Evolutionary conservation across 2,113 vertebrate species (phyloP).

Genomic region (Hydropotes inermis): DNA sequence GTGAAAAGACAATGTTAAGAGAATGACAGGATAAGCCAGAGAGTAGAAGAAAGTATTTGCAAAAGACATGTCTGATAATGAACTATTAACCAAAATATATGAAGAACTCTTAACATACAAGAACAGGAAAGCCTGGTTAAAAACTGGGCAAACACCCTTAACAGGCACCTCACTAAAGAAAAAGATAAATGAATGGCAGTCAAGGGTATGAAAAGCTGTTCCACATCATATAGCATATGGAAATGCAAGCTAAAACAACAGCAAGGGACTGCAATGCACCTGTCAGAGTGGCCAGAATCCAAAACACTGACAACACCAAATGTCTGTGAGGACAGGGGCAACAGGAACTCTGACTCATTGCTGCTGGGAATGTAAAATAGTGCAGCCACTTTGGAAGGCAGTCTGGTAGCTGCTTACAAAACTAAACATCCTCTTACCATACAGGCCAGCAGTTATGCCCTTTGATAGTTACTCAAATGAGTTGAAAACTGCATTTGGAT

Average conservation of each 20-base stretch:
- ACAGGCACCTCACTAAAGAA: background rate
- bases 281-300: background rate
- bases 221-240: background rate
- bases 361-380: background rate
- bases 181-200: background rate
- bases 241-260: background rate
- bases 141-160: background rate
- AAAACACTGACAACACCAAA: background rate
- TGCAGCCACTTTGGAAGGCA: background rate
- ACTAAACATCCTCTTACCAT: background rate
- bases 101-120: background rate
- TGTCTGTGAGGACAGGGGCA: background rate
- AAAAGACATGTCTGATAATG: background rate
- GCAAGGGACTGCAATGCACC: fast-evolving
- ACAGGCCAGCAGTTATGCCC: background rate
- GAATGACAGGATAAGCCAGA: background rate
- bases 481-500: background rate
- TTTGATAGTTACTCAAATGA: background rate
- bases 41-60: background rate
- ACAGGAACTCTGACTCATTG: background rate
- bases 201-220: background rate
- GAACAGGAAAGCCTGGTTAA: background rate
- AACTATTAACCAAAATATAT: background rate
- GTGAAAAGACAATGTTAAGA: background rate
- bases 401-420: background rate